A percentile compares a stretch with the other conserved stretches of the same genome.
Conservation (phyloP, 2,113 vertebrate genomes). For the Planiliza haematocheilus region DNA sequence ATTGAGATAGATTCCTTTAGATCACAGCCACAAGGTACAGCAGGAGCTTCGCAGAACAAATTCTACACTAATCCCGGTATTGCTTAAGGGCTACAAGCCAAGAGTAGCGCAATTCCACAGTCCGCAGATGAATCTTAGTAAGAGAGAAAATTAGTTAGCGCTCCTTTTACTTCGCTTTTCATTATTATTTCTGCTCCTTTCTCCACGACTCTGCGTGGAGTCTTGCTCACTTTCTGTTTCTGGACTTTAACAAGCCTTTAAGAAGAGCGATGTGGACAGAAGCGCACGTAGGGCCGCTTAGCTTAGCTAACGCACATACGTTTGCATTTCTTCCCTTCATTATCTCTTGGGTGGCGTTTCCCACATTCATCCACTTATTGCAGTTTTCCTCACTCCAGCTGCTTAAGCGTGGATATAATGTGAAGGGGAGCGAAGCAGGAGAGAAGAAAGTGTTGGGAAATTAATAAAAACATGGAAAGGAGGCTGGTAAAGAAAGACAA, state of each 20-base stretch:
- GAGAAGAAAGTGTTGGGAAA: neutral
- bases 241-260: slow-evolving; percentile 1
- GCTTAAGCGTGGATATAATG: slow-evolving; percentile 3
- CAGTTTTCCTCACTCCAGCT: slow-evolving; percentile 10
- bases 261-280: slow-evolving; percentile 19
- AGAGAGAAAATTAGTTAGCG: slow-evolving; percentile 49
- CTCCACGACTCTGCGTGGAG: neutral
- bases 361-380: slow-evolving; percentile 23
- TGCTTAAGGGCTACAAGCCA: slow-evolving; percentile 74
- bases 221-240: neutral
- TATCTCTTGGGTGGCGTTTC: slow-evolving; percentile 54
- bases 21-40: slow-evolving; percentile 49
- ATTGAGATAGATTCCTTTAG: slow-evolving; percentile 59
- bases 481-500: neutral
- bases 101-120: slow-evolving; percentile 45
- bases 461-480: neutral
- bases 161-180: slow-evolving; percentile 20
- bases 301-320: slow-evolving; percentile 14
- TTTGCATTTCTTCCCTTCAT: slow-evolving; percentile 42
- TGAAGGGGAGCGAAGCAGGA: slow-evolving; percentile 1
- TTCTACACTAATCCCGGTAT: slow-evolving; percentile 65
- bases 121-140: slow-evolving; percentile 39
- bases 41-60: slow-evolving; percentile 61
- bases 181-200: neutral
- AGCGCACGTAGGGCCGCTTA: neutral